Evolutionary conservation across 2,888 invertebrate genomes (phyloP), one percentile per base, ranked within the genome.

Genomic region (Cheilosia scutellata): DNA sequence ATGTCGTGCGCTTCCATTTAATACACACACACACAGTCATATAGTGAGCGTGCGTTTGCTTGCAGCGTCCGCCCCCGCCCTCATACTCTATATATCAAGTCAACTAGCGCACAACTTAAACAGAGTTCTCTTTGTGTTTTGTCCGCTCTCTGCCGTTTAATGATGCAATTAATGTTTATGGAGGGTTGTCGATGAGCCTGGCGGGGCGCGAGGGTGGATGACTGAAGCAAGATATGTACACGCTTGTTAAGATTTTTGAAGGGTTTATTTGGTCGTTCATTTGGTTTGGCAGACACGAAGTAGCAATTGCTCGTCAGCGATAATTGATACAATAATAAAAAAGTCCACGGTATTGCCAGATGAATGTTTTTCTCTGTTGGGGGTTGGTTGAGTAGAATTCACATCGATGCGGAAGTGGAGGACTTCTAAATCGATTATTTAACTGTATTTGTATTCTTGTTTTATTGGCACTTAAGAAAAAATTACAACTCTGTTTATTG

Each of bases 131-230:
- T 63, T 53, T 70, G 53, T 31, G 40, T 29, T 33, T 33, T 33
- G 37, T 37, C 11, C 72, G 62, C 79, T 74, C 70, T 80, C 53
- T 65, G 65, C 47, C 74, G 63, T 80, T 84, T 84, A 84, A 84
- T 80, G 84, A 75, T 84, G 84, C 79, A 84, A 84, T 84, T 84
- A 84, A 84, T 84, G 80, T 75, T 84, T 65, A 70, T 80, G 51
- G 74, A 80, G 63, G 57, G 44, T 58, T 65, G 63, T n/a, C 40
- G 25, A 42, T 40, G 13, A 25, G 44, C 37, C 9, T 2, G 37
- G 11, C 11, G 11, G 6, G 37, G 11, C 11, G 11, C 13, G 57
- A 63, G 70, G 66, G 76, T 37, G 11, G 37, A 37, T 37, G 37
- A 5, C 29, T 29, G 29, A 29, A 40, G 63, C 62, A 51, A 74